Evolutionary conservation across 1,140 invertebrate species (phyloP), one percentile per base, ranked within the genome.

Genomic region (Heliconius hermathena): DNA sequence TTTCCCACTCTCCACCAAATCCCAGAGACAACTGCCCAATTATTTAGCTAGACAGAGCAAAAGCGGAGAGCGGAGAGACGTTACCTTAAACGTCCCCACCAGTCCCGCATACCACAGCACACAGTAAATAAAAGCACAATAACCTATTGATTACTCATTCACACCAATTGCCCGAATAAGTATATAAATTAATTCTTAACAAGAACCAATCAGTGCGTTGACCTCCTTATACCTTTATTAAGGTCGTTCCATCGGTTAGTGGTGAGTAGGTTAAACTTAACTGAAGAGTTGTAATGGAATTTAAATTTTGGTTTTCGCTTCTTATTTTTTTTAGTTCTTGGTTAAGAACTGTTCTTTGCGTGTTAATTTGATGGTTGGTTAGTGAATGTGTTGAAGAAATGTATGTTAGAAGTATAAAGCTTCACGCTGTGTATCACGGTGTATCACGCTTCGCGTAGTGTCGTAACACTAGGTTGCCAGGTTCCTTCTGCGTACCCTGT

Each of bases 161-260:
- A 77, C 76, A 77, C 70, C 76, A 77, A 77, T 77, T 77, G 76
- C 9, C 54, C 33, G 66, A 72, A 38, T 73, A 77, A 77, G 71
- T 77, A 77, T 54, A 71, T 77, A 77, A 77, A 77, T 77, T 77
- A 77, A 77, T 72, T 77, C 76, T 77, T 77, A 72, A 77, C 76
- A 77, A 77, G 76, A 26, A 11, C 8, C 60, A 66, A 66, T 72
- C 71, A 29, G 60, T 66, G 22, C 73, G 73, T 72, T 75, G 80
- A 78, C 80, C 80, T 38, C 72, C 73, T 66, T 76, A 75, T 81
- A 41, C 29, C 33, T 77, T 71, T 78, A 78, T 81, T 81, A 81
- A 74, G 80, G 76, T 73, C 80, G 76, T 72, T 77, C 74, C 46
- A 38, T 76, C 74, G 66, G 57, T 29, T 66, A 0, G 54, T 57